phyloP scores from a whole-genome alignment of 2,888 invertebrate genomes.

The Leuctra nigra region DNA sequence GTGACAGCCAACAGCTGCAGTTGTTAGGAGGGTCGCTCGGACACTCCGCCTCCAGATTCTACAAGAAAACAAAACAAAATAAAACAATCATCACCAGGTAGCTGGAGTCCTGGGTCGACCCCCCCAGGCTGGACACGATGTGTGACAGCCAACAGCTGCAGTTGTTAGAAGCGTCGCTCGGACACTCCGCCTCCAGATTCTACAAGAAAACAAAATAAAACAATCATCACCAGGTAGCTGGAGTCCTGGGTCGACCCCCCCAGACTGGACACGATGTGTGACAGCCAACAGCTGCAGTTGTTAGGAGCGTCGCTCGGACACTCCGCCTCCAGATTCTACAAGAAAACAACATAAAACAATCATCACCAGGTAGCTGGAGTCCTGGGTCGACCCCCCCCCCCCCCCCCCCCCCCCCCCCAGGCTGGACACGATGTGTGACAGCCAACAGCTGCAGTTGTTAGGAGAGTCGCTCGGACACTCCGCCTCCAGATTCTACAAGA shows the following conservation, averaged over 20 bases:
- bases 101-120: too few relatives aligned
- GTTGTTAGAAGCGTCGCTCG: conserved; percentile 36
- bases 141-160: conserved; percentile 59
- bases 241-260: too few relatives aligned
- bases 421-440: conserved; percentile 59
- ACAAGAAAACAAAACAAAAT: too few relatives aligned
- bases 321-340: conserved; percentile 48
- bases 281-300: conserved; percentile 55
- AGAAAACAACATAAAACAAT: too few relatives aligned
- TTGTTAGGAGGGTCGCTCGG: conserved; percentile 39
- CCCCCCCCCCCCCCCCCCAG: too few relatives aligned
- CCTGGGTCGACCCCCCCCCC: too few relatives aligned
- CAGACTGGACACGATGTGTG: conserved; percentile 57
- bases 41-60: conserved; percentile 54
- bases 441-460: conserved; percentile 51
- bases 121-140: too few relatives aligned
- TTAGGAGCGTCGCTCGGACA: conserved; percentile 44
- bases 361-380: too few relatives aligned
- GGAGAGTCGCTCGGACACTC: conserved; percentile 47
- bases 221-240: conserved; percentile 42
- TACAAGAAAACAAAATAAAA: too few relatives aligned
- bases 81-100: too few relatives aligned
- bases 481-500: conserved; percentile 46
- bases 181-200: conserved; percentile 54
- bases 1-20: conserved; percentile 57